Evolutionary conservation across 1,140 invertebrate species (phyloP).

Genomic region (Myzus persicae): DNA sequence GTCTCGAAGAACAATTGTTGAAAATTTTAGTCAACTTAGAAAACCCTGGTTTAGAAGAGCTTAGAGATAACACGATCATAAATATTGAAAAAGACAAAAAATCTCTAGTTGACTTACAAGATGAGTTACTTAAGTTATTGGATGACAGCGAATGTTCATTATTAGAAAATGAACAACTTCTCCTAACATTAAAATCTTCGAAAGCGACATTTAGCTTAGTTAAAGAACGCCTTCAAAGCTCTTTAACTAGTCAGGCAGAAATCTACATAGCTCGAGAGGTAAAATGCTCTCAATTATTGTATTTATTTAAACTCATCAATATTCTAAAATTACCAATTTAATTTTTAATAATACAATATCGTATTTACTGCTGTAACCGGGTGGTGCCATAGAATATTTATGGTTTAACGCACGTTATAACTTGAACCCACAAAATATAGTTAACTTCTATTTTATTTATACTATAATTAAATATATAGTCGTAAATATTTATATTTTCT

Average conservation of each 20-base stretch:
- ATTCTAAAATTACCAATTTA: not conserved
- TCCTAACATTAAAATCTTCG: slow-evolving; percentile 85
- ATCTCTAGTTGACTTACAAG: slow-evolving; percentile 91
- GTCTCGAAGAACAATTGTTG: slow-evolving; percentile 88
- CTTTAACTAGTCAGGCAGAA: slow-evolving; percentile 80
- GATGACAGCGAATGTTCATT: slow-evolving; percentile 72
- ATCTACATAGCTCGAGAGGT: slow-evolving; percentile 80
- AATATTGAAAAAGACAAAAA: slow-evolving; percentile 90
- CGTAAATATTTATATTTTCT: not conserved
- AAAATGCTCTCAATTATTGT: not conserved
- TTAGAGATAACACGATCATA: slow-evolving; percentile 90
- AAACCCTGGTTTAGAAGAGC: slow-evolving; percentile 87
- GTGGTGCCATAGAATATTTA: not conserved
- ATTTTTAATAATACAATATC: not conserved
- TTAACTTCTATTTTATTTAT: not conserved
- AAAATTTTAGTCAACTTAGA: slow-evolving; percentile 86
- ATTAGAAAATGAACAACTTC: slow-evolving; percentile 84
- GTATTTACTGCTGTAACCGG: not conserved
- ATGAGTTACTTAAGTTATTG: slow-evolving; percentile 89
- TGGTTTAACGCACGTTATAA: not conserved
- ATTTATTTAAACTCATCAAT: not conserved
- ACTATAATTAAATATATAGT: not conserved
- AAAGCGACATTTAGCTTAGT: slow-evolving; percentile 84
- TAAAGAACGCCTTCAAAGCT: slow-evolving; percentile 77
- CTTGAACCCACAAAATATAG: not conserved